Base-by-base conservation (phyloP, 2,888 invertebrate species). In the Microplitis manilae region DNA sequence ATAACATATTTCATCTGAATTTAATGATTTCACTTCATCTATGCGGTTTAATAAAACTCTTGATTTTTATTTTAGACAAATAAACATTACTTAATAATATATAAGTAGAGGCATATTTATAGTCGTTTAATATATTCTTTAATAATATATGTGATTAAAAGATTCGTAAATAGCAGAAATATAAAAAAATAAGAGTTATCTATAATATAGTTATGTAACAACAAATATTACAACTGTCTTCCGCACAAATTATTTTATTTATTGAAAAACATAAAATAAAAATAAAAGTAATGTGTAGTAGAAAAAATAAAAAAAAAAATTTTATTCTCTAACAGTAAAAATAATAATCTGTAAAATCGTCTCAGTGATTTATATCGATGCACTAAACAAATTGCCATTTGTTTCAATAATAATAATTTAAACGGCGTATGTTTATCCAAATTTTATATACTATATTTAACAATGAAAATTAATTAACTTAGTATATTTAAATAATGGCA, bases 191-290 rank as follows among this genome's bases (percentile, higher is more conserved):
- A 38, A 71, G 59, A 59, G 0, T 59, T 30, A 30, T 50, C 9
- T 8, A 50, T 50, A 0, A 9, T 50, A 15, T 62, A 62, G 6
- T 20, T 62, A 15, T 17, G 17, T 17, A 81, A 84, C 85, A 85
- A 82, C 86, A 87, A 87, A 87, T 80, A 86, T 87, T 84, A 86
- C 85, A 82, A 86, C 80, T 83, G 86, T 87, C 86, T 88, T 88
- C 86, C 87, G 80, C 38, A n/a, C 15, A 7, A 13, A 62, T 17
- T 41, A 41, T 50, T 68, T 62, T 68, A 41, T 68, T 30, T 62
- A 7, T 39, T 15, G 15, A 30, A 30, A 2, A 15, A 38, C 60
- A 71, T 40, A 13, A 20, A 13, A 20, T 41, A 6, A 17, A 50
- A n/a, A 64, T 13, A 40, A 60, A 38, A 68, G 39, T 59, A 38